Evolutionary conservation across 92 coral and sea anemone species (phyloP).

Genomic region (Phenganax stokvisi): DNA sequence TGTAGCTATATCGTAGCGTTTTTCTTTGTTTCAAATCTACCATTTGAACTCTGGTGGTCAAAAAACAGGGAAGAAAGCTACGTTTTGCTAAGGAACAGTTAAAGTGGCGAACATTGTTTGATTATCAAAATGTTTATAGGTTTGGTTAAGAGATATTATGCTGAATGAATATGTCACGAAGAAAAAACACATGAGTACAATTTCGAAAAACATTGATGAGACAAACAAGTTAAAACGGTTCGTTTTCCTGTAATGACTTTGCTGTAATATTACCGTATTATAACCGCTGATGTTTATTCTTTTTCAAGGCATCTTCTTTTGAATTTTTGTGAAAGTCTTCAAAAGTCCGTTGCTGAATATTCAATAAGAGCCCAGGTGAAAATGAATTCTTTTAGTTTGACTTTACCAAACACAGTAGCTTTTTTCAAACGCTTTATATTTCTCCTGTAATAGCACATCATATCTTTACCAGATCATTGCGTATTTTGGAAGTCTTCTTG

Average conservation of each 20-base stretch:
- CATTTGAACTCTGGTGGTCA: no score
- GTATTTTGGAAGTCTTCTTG: conserved; percentile 59
- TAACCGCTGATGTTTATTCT: not conserved
- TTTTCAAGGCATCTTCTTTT: conserved; percentile 65
- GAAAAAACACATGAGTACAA: conserved; percentile 76
- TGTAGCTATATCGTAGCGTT: no score
- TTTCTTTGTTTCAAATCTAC: no score
- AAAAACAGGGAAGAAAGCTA: no score
- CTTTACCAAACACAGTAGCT: not conserved
- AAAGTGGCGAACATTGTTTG: not conserved
- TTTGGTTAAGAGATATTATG: conserved; percentile 83
- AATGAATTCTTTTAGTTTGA: not conserved
- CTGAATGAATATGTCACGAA: conserved; percentile 83
- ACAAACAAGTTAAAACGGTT: conserved; percentile 84
- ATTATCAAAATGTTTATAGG: conserved; percentile 44
- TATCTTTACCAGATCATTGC: conserved; percentile 60
- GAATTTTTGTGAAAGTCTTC: conserved; percentile 72
- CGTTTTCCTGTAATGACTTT: not conserved
- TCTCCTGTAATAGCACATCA: not conserved
- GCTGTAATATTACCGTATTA: not conserved
- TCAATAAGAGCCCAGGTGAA: conserved; percentile 88
- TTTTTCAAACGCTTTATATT: not conserved
- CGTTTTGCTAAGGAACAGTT: not conserved
- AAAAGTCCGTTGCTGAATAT: conserved; percentile 80
- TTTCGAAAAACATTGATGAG: conserved; percentile 84